Evolutionary conservation across 1,140 invertebrate genomes (phyloP).

Genomic region (Tenebrio molitor): DNA sequence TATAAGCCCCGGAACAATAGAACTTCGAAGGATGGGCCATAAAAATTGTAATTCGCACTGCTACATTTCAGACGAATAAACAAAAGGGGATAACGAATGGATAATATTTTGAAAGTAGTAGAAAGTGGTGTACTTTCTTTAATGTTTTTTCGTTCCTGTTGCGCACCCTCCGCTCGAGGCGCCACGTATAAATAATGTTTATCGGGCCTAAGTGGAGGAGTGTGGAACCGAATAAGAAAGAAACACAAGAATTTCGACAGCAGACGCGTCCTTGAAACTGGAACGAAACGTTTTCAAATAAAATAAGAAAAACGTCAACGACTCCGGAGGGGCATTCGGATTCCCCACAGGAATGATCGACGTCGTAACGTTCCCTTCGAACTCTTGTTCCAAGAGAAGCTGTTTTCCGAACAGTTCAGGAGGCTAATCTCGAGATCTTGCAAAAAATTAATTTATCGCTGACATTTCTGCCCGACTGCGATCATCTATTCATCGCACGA

Average conservation of each 20-base stretch:
- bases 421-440: neutral
- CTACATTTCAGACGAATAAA: too few species aligned
- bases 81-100: too few species aligned
- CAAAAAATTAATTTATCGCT: slow-evolving; percentile 33
- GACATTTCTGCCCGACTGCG: neutral
- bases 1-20: slow-evolving; percentile 2
- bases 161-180: neutral
- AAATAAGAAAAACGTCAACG: slow-evolving; percentile 34
- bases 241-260: slow-evolving; percentile 2
- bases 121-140: neutral
- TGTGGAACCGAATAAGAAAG: neutral
- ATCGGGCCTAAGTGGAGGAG: neutral
- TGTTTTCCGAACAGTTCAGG: slow-evolving; percentile 15
- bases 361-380: slow-evolving; percentile 8
- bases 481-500: slow-evolving; percentile 32
- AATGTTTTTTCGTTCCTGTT: neutral
- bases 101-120: too few species aligned
- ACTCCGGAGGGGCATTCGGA: slow-evolving; percentile 19
- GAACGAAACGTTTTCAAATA: slow-evolving; percentile 31
- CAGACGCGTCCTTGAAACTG: slow-evolving; percentile 14
- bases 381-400: slow-evolving; percentile 9
- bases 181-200: neutral
- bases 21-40: neutral
- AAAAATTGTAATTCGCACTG: too few species aligned
- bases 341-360: slow-evolving; percentile 24